Percentiles rank a stretch among this genome's conserved stretches.
phyloP scores from a whole-genome alignment of 1,140 invertebrate genomes.

The Drosophila virilis region DNA sequence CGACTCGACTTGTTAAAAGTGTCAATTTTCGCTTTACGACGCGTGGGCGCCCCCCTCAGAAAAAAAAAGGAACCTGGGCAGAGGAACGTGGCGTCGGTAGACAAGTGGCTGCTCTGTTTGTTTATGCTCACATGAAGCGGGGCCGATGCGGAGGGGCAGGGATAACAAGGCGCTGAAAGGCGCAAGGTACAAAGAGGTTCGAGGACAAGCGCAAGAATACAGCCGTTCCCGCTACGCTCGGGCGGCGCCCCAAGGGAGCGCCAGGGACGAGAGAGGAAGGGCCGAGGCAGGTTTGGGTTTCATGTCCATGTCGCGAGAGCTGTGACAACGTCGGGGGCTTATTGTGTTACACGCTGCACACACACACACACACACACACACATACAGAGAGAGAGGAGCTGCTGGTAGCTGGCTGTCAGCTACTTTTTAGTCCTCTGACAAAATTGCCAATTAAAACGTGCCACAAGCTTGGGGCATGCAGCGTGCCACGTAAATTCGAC shows the following conservation, averaged over 20 bases:
- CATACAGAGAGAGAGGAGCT: constrained; percentile 3
- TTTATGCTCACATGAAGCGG: constrained; percentile 62
- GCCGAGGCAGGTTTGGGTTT: constrained; percentile 15
- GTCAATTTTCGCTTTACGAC: constrained; percentile 75
- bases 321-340: constrained; percentile 38
- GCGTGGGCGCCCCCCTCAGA: constrained; percentile 35
- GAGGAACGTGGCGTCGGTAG: constrained; percentile 21
- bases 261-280: background rate
- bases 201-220: constrained; percentile 44
- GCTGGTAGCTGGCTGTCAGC: constrained; percentile 57
- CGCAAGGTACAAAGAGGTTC: constrained; percentile 22
- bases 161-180: constrained; percentile 44
- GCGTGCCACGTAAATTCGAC: constrained; percentile 6
- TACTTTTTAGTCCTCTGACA: constrained; percentile 56
- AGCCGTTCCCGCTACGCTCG: constrained; percentile 35
- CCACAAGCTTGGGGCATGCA: constrained; percentile 49
- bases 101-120: constrained; percentile 58
- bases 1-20: constrained; percentile 74
- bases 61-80: constrained; percentile 1
- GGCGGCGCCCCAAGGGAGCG: background rate
- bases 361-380: constrained; percentile 6
- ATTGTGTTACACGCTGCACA: constrained; percentile 38
- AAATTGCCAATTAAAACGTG: constrained; percentile 81
- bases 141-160: constrained; percentile 31
- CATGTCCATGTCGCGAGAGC: constrained; percentile 30